Evolutionary conservation across 2,888 invertebrate genomes (phyloP), one percentile per base, ranked within the genome.

Genomic region (Agrotis clavis): DNA sequence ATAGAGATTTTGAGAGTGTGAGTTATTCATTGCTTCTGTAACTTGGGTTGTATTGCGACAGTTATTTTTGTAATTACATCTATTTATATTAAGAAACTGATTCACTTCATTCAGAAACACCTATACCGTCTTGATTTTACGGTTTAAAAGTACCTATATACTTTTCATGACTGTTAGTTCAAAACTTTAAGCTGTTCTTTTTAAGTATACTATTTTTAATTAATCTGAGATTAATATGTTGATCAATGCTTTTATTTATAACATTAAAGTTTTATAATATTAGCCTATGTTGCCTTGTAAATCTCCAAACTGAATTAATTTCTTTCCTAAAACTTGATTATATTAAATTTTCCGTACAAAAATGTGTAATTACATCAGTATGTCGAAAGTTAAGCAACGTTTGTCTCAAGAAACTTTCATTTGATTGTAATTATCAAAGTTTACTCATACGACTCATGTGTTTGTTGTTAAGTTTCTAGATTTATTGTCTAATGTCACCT

Each of bases 391-490:
- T 82, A 62, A 73, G 74, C 74, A 59, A 75, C 73, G 66, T 75
- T 67, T 67, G 82, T 67, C 72, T 60, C 56, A 45, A 71, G 59
- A 70, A 81, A 79, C 71, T 81, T 83, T 67, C 67, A 72, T 81
- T 76, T 76, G 75, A 74, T 83, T 81, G 79, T 81, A 84, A 83
- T 83, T 83, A 84, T 79, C 81, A 76, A 83, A 83, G 74, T 83
- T 83, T 45, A 21, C 61, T 83, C 62, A 75, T 81, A 76, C 65
- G 74, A 71, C 59, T 75, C 62, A 71, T 59, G 57, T 68, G 71
- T 67, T 68, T 83, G 68, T 80, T 72, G 62, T 67, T 65, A 71
- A 74, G 71, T 75, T 67, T 67, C 66, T 64, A 54, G 72, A 79
- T 76, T 81, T 71, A 79, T 71, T 67, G 69, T 74, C 48, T 59